Conservation (phyloP, 2,888 invertebrate genomes). For the Oegoconia quadripuncta region DNA sequence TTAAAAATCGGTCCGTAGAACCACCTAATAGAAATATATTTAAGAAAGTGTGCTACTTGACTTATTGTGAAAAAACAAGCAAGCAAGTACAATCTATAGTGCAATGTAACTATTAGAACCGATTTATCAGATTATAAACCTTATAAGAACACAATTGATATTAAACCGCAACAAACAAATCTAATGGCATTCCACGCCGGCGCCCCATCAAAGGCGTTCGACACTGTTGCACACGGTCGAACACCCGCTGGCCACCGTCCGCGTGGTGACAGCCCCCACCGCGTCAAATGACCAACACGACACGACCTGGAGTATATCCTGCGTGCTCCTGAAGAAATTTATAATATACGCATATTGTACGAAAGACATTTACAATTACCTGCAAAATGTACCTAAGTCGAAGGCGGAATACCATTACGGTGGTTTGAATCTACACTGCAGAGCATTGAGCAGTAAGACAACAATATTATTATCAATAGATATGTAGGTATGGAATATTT, state of each 20-base stretch:
- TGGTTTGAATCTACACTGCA: too few species aligned
- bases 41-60: too few species aligned
- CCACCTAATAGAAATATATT: too few species aligned
- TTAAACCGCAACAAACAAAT: constrained; percentile 9
- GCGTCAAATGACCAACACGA: constrained; percentile 8
- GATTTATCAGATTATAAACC: too few species aligned
- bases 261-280: constrained; percentile 16
- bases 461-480: not conserved
- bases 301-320: constrained; percentile 1
- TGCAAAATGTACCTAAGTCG: too few species aligned
- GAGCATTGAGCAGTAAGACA: not conserved
- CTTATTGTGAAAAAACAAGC: too few species aligned
- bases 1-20: too few species aligned
- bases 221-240: constrained; percentile 4
- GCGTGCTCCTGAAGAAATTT: not conserved
- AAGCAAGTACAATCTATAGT: too few species aligned
- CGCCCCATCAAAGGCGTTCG: constrained; percentile 16
- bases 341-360: not conserved
- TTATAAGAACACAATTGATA: too few species aligned
- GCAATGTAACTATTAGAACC: too few species aligned
- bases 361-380: not conserved
- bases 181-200: constrained; percentile 15
- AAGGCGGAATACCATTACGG: too few species aligned
- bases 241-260: constrained; percentile 6
- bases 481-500: too few species aligned